phyloP scores from a whole-genome alignment of 2,113 vertebrate species.

The Laticauda colubrina region DNA sequence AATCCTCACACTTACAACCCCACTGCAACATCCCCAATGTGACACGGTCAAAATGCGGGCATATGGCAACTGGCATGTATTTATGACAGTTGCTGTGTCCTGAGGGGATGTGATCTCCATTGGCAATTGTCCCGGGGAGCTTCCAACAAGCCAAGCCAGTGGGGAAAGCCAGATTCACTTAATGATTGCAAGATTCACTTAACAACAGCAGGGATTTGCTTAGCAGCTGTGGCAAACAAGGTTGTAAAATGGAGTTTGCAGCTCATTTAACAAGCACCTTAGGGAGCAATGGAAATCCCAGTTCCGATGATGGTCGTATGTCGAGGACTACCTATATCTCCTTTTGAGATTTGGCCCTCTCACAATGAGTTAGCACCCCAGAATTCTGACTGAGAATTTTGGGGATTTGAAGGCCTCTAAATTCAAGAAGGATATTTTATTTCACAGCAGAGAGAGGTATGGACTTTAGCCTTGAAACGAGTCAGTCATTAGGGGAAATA shows the following conservation, averaged over 20 bases:
- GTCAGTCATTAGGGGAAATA: neutral
- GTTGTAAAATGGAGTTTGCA: neutral
- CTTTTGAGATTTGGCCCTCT: neutral
- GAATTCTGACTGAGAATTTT: neutral
- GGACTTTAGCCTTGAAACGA: neutral
- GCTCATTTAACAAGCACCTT: too few species aligned
- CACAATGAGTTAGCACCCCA: neutral
- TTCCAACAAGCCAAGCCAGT: neutral
- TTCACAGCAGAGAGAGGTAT: neutral
- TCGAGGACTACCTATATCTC: neutral
- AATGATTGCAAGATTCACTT: neutral
- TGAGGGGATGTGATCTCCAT: too few species aligned
- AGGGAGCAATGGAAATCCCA: too few species aligned
- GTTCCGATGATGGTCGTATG: neutral
- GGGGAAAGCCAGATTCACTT: neutral
- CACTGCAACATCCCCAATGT: neutral
- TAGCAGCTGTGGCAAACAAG: neutral
- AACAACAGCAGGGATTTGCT: neutral
- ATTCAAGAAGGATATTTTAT: neutral
- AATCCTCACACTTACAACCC: neutral
- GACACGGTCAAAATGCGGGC: neutral
- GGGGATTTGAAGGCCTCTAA: neutral
- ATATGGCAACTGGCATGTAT: neutral
- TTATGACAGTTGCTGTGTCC: too few species aligned
- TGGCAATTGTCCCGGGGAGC: neutral